These are phyloP conservation scores for Columba livia DNA, from an alignment of 2,113 vertebrate species.

Conservation along the genomic window DNA sequence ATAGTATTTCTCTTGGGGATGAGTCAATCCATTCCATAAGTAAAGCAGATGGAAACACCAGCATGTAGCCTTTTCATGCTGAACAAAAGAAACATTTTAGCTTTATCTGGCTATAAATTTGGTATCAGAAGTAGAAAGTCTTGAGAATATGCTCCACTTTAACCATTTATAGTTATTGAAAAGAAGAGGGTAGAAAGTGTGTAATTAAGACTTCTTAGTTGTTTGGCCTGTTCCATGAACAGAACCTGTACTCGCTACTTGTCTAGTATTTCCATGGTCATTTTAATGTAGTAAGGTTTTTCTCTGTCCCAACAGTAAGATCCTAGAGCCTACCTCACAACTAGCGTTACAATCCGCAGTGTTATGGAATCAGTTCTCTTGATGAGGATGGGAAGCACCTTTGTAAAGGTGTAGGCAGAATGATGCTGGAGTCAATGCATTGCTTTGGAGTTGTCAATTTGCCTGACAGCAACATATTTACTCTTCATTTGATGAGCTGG, in stretches of 20 bases:
- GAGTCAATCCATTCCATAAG: background rate
- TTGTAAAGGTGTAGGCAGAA: background rate
- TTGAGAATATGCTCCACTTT: background rate
- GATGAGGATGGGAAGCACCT: background rate
- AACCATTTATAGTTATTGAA: background rate
- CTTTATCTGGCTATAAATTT: background rate
- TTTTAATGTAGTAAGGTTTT: background rate
- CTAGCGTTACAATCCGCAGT: rapidly evolving
- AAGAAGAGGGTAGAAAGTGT: background rate
- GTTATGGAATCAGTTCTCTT: rapidly evolving
- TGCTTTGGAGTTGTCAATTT: background rate
- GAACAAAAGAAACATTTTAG: background rate
- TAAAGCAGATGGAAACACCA: background rate
- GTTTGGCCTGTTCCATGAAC: background rate
- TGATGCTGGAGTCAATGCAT: background rate
- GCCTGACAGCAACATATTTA: background rate
- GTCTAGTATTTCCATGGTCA: background rate
- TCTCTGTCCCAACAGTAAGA: background rate
- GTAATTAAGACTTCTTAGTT: background rate
- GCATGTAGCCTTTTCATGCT: background rate
- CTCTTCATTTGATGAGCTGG: background rate
- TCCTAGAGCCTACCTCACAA: background rate
- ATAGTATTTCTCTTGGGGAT: background rate
- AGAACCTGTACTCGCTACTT: background rate
- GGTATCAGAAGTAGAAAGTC: background rate